Conservation (phyloP, 2,113 vertebrate species). For the Lasiurus cinereus region DNA sequence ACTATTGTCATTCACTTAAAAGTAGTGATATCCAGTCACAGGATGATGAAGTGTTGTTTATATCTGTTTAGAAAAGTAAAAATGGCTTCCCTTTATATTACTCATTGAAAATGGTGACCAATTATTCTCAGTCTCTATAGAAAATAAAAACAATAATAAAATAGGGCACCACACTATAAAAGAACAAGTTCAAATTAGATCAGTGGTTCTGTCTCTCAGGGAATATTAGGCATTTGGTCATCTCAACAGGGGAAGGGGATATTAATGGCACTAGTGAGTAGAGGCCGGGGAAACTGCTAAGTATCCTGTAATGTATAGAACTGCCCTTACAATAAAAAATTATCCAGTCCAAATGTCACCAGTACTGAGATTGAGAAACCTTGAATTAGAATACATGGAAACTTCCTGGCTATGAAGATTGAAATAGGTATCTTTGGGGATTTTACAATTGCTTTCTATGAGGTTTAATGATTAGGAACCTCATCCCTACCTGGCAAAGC, state of each 20-base stretch:
- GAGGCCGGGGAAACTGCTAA: not conserved
- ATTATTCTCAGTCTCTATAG: not conserved
- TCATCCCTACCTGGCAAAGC: not conserved
- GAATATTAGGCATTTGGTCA: constrained; percentile 19
- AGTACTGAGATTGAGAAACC: not conserved
- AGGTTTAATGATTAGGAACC: not conserved
- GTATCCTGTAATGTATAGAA: not conserved
- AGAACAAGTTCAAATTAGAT: constrained; percentile 1
- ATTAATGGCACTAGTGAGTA: not conserved
- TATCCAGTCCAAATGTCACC: not conserved
- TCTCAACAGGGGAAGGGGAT: not conserved
- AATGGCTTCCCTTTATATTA: not conserved
- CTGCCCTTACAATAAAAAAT: not conserved
- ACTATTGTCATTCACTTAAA: not conserved
- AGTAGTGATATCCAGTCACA: not conserved
- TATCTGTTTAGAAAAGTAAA: constrained; percentile 57
- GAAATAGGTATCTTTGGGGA: not conserved
- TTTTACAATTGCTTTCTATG: not conserved
- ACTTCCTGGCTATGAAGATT: not conserved
- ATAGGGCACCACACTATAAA: not conserved
- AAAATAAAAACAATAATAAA: constrained; percentile 8
- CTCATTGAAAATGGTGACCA: not conserved
- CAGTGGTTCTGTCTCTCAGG: not conserved
- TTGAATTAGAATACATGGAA: not conserved
- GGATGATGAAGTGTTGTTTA: not conserved